phyloP scores from a whole-genome alignment of 2,797 vertebrate species.

The Adelosebastes latens region DNA sequence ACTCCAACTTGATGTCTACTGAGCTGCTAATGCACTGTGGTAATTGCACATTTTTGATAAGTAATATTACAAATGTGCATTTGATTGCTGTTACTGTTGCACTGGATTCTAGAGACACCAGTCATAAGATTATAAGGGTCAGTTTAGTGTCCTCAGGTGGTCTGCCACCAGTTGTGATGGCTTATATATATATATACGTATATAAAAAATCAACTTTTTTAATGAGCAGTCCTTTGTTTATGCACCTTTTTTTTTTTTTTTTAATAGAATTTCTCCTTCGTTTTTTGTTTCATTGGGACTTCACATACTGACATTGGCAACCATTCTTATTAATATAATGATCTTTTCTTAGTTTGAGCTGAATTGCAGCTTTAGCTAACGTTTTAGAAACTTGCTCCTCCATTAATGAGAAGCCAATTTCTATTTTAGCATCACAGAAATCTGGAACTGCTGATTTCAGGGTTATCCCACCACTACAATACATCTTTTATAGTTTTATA shows the following conservation, averaged over 20 bases:
- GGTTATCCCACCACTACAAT: background rate
- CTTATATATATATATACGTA: background rate
- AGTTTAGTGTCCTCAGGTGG: too few species aligned
- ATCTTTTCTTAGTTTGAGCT: slow-evolving; percentile 19
- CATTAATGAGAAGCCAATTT: slow-evolving; percentile 23
- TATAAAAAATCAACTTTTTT: too few species aligned
- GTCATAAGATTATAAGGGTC: background rate
- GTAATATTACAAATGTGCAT: background rate
- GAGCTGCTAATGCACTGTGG: background rate
- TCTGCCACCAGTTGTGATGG: rapidly evolving
- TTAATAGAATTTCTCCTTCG: background rate
- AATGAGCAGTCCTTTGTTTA: too few species aligned
- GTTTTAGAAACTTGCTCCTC: background rate
- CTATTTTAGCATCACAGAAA: slow-evolving; percentile 18
- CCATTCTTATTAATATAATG: too few species aligned
- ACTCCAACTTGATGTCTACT: background rate
- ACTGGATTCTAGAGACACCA: background rate
- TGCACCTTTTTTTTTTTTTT: too few species aligned
- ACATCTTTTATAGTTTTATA: background rate
- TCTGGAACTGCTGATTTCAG: slow-evolving; percentile 14
- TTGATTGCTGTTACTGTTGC: background rate
- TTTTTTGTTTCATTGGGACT: background rate
- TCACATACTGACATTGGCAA: background rate
- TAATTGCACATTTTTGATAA: background rate
- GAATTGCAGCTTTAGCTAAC: slow-evolving; percentile 20